phyloP scores from a whole-genome alignment of 2,888 invertebrate species.

The Chrysolina americana region DNA sequence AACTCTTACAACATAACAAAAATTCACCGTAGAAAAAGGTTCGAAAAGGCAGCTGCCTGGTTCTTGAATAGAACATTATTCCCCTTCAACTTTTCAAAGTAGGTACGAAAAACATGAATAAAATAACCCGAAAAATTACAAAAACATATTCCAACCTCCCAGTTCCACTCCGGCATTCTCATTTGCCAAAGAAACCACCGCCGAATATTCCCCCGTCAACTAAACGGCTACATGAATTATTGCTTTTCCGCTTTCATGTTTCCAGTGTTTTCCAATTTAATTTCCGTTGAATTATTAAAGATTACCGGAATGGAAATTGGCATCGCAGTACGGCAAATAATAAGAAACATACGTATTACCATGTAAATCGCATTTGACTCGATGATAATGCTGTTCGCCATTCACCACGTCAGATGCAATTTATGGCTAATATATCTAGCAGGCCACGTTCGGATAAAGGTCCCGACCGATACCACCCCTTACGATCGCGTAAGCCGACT shows the following conservation, averaged over 20 bases:
- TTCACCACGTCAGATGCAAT: conserved; percentile 60
- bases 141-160: too few species aligned
- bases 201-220: too few species aligned
- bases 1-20: too few species aligned
- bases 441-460: conserved; percentile 42
- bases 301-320: conserved; percentile 28
- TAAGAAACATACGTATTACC: conserved; percentile 51
- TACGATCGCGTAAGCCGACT: conserved; percentile 53
- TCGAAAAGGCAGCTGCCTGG: too few species aligned
- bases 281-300: conserved; percentile 29
- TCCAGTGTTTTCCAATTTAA: conserved; percentile 19
- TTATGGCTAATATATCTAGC: conserved; percentile 62
- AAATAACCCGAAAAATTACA: too few species aligned
- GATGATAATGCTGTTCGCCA: conserved; percentile 47
- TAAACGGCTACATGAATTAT: neutral
- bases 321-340: conserved; percentile 31
- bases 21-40: too few species aligned
- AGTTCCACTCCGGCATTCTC: too few species aligned
- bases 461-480: conserved; percentile 41
- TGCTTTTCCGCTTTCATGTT: conserved; percentile 19
- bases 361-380: conserved; percentile 51
- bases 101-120: too few species aligned
- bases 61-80: too few species aligned
- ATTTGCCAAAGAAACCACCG: too few species aligned
- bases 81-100: too few species aligned